These are phyloP conservation scores for Dipodomys stephensi DNA, from an alignment of 2,113 vertebrate genomes.

Conservation along the genomic window DNA sequence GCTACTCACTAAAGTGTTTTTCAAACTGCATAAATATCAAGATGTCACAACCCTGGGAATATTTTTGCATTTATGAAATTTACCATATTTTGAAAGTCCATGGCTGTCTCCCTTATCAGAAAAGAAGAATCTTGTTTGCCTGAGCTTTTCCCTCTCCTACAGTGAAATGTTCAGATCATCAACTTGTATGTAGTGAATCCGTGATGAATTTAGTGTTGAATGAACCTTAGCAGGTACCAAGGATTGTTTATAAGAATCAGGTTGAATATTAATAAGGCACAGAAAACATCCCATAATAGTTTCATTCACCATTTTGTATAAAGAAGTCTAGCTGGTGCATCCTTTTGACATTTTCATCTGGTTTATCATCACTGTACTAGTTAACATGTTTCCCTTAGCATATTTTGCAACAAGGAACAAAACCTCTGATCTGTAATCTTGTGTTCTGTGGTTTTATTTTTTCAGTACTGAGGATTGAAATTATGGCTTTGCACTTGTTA, in stretches of 20 bases:
- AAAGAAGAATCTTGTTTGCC: not conserved
- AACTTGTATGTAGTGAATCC: not conserved
- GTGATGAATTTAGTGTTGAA: not conserved
- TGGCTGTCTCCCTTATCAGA: not conserved
- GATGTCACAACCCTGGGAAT: not conserved
- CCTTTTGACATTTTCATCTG: not conserved
- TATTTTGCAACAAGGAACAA: not conserved
- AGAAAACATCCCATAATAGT: not conserved
- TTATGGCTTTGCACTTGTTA: too few species aligned
- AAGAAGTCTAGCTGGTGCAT: not conserved
- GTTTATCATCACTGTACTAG: not conserved
- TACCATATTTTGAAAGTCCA: not conserved
- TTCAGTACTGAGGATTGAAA: too few species aligned
- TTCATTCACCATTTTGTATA: conserved; percentile 8
- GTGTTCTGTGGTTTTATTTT: too few species aligned
- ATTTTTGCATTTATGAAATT: not conserved
- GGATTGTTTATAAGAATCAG: not conserved
- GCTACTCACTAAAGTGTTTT: not conserved
- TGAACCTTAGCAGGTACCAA: not conserved
- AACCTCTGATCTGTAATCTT: not conserved
- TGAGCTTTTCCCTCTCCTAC: not conserved
- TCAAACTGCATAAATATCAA: not conserved
- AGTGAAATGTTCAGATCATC: not conserved
- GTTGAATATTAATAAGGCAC: not conserved
- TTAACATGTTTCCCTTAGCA: not conserved